Conservation (phyloP, 2,888 invertebrate species). For the Bellardia bayeri region DNA sequence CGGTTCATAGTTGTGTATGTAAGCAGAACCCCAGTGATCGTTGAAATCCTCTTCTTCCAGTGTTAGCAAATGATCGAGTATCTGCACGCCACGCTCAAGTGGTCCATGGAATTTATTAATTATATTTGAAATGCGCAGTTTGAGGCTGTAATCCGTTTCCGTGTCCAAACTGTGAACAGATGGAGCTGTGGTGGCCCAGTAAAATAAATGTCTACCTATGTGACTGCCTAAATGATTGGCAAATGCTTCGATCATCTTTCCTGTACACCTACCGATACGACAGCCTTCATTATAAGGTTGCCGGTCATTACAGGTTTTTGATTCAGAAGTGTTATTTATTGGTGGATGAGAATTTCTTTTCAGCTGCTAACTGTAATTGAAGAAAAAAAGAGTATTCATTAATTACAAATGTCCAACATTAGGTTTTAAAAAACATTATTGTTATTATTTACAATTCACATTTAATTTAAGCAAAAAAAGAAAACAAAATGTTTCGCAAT, state of each 20-base stretch:
- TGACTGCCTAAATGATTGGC: conserved; percentile 84
- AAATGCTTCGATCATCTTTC: conserved; percentile 84
- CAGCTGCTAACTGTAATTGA: conserved; percentile 6
- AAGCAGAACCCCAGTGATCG: conserved; percentile 83
- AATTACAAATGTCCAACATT: conserved; percentile 11
- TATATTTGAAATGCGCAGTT: conserved; percentile 87
- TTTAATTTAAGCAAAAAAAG: conserved; percentile 20
- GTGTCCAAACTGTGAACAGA: conserved; percentile 82
- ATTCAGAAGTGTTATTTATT: neutral
- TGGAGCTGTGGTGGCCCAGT: conserved; percentile 87
- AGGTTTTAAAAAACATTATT: neutral
- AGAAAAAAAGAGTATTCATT: neutral
- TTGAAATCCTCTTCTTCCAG: conserved; percentile 84
- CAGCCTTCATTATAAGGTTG: conserved; percentile 65
- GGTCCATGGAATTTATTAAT: conserved; percentile 84
- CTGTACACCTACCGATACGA: conserved; percentile 24
- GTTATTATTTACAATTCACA: neutral
- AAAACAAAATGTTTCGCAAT: neutral
- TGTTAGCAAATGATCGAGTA: conserved; percentile 89
- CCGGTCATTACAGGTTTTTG: conserved; percentile 26
- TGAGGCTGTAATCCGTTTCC: conserved; percentile 78
- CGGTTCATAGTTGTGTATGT: conserved; percentile 82
- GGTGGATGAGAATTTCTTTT: neutral
- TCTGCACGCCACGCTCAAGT: conserved; percentile 85
- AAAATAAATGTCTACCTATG: conserved; percentile 86